These are phyloP conservation scores for Heterodera carotae DNA, from an alignment of 1,140 invertebrate genomes.

Conservation along the genomic window DNA sequence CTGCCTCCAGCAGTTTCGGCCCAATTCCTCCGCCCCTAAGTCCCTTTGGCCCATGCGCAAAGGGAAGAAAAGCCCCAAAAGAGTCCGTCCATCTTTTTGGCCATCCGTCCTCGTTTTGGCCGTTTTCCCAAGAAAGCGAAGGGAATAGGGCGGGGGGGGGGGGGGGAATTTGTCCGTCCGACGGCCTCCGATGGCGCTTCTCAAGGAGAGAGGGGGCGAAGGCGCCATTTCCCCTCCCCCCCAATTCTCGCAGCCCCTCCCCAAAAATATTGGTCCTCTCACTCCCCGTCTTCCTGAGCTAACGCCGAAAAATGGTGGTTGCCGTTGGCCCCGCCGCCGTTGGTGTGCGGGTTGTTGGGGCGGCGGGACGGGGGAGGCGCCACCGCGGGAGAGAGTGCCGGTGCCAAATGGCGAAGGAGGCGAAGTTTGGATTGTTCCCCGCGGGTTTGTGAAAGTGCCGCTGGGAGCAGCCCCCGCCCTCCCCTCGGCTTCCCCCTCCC, in stretches of 20 bases:
- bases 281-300: neutral
- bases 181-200: conserved; percentile 6
- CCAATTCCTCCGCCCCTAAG: neutral
- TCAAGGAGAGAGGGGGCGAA: neutral
- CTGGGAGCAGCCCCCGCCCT: neutral
- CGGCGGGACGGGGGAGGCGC: neutral
- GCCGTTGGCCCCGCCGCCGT: neutral
- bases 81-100: conserved; percentile 2
- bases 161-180: conserved; percentile 17
- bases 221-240: conserved; percentile 13
- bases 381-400: conserved; percentile 14
- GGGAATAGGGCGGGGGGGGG: neutral
- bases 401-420: neutral
- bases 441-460: neutral
- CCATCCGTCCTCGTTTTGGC: conserved; percentile 2
- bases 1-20: neutral
- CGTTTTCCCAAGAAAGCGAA: conserved; percentile 9
- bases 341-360: neutral
- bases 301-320: conserved; percentile 13
- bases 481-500: too few relatives aligned
- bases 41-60: conserved; percentile 8
- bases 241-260: neutral
- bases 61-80: neutral
- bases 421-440: conserved; percentile 14
- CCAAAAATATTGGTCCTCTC: conserved; percentile 14